phyloP scores from a whole-genome alignment of 2,113 vertebrate species.

The Cheilinus undulatus region DNA sequence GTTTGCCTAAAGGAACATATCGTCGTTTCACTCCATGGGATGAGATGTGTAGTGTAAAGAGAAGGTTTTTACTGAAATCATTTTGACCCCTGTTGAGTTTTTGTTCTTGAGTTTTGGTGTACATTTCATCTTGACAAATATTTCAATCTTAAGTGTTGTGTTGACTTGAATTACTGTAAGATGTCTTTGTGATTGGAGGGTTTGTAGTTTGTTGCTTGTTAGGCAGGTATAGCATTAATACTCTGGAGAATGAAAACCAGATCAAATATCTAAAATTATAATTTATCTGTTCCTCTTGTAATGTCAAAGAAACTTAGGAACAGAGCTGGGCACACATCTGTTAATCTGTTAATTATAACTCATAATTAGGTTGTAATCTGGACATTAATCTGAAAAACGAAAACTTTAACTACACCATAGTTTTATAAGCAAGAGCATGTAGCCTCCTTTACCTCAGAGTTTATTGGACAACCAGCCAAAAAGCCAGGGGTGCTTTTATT shows the following conservation, averaged over 20 bases:
- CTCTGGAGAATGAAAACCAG: constrained; percentile 7
- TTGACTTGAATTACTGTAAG: constrained; percentile 72
- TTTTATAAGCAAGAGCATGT: too few species aligned
- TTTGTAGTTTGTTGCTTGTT: constrained; percentile 46
- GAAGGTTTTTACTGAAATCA: constrained; percentile 27
- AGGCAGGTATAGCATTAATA: constrained; percentile 15
- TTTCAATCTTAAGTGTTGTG: constrained; percentile 52
- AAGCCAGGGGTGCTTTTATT: too few species aligned
- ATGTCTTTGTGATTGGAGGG: constrained; percentile 53
- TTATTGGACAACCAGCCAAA: too few species aligned
- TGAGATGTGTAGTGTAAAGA: constrained; percentile 20
- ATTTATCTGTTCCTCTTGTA: neutral
- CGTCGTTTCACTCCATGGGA: constrained; percentile 37
- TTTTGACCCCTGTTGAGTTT: constrained; percentile 49
- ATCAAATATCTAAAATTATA: constrained; percentile 6
- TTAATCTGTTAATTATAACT: too few species aligned
- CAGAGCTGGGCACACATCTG: too few species aligned
- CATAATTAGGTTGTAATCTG: too few species aligned
- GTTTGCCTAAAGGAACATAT: constrained; percentile 54
- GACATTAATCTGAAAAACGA: too few species aligned
- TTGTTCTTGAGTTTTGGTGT: constrained; percentile 34
- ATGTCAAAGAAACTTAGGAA: neutral
- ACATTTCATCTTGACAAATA: constrained; percentile 39
- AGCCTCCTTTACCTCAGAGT: too few species aligned
- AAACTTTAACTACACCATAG: too few species aligned